These are phyloP conservation scores for Myzus persicae DNA, from an alignment of 1,140 invertebrate genomes.

Conservation along the genomic window DNA sequence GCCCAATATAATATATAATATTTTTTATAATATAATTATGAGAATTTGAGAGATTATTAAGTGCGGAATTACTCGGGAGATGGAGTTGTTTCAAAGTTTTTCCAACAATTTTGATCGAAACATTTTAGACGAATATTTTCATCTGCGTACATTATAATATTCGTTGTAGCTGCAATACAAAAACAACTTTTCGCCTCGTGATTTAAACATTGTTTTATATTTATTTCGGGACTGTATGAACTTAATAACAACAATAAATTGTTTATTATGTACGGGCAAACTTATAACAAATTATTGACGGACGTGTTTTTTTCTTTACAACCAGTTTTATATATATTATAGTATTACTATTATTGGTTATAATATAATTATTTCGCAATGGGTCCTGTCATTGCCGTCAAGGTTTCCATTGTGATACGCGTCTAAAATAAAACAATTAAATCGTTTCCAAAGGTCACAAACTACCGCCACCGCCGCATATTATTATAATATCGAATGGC, in stretches of 20 bases:
- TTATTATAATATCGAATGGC: background rate
- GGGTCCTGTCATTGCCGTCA: background rate
- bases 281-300: background rate
- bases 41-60: background rate
- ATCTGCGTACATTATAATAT: background rate
- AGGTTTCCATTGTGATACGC: constrained; percentile 27
- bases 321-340: constrained; percentile 36
- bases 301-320: background rate
- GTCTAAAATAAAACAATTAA: constrained; percentile 26
- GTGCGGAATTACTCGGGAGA: background rate
- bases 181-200: background rate
- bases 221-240: background rate
- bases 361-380: background rate
- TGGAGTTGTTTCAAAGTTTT: background rate
- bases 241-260: background rate
- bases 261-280: background rate
- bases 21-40: background rate
- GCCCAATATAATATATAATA: background rate
- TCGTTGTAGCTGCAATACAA: background rate
- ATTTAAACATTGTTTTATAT: background rate
- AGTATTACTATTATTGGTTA: constrained; percentile 7
- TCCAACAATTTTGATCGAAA: background rate
- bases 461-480: too few relatives aligned
- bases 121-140: constrained; percentile 1
- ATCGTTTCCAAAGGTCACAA: background rate